Evolutionary conservation across 2,797 vertebrate genomes (phyloP).

Genomic region (Cryptoprocta ferox): DNA sequence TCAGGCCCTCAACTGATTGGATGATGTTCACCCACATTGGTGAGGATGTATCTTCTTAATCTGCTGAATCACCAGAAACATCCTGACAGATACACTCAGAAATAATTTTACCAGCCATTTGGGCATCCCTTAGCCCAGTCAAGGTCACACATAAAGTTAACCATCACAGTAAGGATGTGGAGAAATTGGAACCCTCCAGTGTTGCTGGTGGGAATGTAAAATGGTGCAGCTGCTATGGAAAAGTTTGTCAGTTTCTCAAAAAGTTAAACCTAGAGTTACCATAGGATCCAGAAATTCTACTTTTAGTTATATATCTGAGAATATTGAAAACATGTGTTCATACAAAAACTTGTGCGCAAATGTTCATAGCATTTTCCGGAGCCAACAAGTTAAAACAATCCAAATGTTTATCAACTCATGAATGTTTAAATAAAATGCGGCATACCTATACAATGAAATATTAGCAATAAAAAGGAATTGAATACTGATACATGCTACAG

Average conservation of each 20-base stretch:
- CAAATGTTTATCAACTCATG: background rate
- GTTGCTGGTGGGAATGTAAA: background rate
- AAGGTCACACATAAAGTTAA: background rate
- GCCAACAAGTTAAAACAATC: background rate
- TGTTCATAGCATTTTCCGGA: background rate
- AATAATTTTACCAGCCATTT: background rate
- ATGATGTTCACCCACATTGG: background rate
- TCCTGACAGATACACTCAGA: background rate
- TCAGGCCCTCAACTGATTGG: background rate
- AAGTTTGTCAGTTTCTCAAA: background rate
- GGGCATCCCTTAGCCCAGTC: background rate
- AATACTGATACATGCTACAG: background rate
- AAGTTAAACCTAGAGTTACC: background rate
- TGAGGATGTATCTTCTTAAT: background rate
- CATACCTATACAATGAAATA: background rate
- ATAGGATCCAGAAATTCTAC: background rate
- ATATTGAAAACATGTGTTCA: background rate
- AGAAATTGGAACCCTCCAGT: background rate
- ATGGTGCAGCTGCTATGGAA: background rate
- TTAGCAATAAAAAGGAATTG: conserved; percentile 4
- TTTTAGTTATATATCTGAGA: background rate
- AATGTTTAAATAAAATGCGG: background rate
- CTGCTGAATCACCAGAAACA: background rate
- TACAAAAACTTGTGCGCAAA: background rate
- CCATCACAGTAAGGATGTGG: background rate